Base-by-base conservation (phyloP, 2,888 invertebrate genomes). In the Cryptocheilus praepositus region DNA sequence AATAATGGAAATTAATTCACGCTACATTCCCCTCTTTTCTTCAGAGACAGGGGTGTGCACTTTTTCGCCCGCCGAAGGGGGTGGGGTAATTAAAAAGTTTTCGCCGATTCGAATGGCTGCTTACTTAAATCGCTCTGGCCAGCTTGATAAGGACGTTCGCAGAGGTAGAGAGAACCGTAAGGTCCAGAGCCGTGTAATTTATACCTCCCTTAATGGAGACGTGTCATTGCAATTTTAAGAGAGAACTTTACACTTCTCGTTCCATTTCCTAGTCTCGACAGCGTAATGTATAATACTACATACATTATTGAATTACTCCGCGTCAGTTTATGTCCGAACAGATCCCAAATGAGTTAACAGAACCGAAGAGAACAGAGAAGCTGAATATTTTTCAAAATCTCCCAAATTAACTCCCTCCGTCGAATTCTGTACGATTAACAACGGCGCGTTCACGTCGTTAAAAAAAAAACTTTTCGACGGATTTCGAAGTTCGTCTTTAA, bases 51-150 rank as follows among this genome's bases (percentile, higher is more conserved):
- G 36, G 36, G 36, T 36, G 36, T 36, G 11, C 36, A 36, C 36
- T 36, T 36, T 36, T 36, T 36, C 36, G 36, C 15, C 25, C 7
- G 16, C 7, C 54, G 54, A 36, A n/a, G 18, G 19, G 49, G 54
- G n/a, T 63, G 75, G 68, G 76, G 69, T 70, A 77, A 82, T 82
- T 80, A 77, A 81, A 81, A 82, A 80, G 82, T 82, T 81, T 36
- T 73, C 73, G 69, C 59, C 74, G 65, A 73, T 74, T 76, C 64
- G 72, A 77, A 77, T 67, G 63, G 69, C 58, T 62, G 65, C 52
- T 70, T 36, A 58, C 56, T 73, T 63, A 70, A 63, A 75, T 75
- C 64, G 65, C 22, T 36, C 64, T 18, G 57, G 67, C 61, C 61
- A 49, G 65, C 57, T 61, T 44, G 66, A 76, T 70, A 76, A 70